These are phyloP conservation scores for Halcyon smyrnensis DNA, from an alignment of 2,797 vertebrate species.

Conservation along the genomic window DNA sequence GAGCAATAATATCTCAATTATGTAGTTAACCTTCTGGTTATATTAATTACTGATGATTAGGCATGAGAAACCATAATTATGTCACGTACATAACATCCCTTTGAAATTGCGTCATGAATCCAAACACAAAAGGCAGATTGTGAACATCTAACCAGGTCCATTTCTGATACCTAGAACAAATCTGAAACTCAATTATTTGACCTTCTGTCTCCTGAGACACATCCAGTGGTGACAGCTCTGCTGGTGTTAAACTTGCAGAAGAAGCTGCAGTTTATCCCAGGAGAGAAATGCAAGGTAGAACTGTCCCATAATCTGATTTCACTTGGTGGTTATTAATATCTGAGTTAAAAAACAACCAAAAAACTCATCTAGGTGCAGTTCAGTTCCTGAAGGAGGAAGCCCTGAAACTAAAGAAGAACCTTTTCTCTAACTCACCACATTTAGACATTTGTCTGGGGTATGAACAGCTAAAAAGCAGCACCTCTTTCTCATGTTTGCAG, in stretches of 20 bases:
- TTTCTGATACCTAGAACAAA: background rate
- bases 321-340: background rate
- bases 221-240: background rate
- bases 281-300: background rate
- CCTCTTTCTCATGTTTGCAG: background rate
- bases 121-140: constrained; percentile 33
- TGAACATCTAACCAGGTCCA: background rate
- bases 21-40: constrained; percentile 68
- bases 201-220: background rate
- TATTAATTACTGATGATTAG: constrained; percentile 68
- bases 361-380: fast-evolving
- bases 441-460: background rate
- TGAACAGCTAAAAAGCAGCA: background rate
- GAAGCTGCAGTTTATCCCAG: background rate
- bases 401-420: background rate
- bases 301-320: background rate
- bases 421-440: background rate
- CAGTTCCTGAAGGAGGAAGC: background rate
- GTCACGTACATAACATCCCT: background rate
- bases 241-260: background rate
- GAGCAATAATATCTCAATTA: constrained; percentile 58
- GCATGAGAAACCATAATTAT: constrained; percentile 50
- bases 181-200: background rate
- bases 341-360: background rate
- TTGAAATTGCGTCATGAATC: background rate